A percentile compares a stretch with the other conserved stretches of the same genome.
Conservation (phyloP, 2,113 vertebrate genomes). For the Pogona vitticeps region DNA sequence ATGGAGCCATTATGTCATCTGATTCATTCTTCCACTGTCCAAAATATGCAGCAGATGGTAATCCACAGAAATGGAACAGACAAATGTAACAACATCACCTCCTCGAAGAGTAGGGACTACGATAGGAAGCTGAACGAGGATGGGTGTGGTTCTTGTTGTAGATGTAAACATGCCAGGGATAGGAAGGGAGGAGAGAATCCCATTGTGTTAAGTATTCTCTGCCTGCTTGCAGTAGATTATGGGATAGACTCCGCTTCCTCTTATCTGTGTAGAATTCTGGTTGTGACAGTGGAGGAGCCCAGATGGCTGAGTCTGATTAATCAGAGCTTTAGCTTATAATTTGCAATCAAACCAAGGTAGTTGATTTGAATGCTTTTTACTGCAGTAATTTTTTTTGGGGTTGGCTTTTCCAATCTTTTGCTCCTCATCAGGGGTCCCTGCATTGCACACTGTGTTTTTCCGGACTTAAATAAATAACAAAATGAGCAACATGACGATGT, state of each 20-base stretch:
- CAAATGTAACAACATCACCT: background rate
- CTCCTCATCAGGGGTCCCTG: background rate
- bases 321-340: slow-evolving; percentile 7
- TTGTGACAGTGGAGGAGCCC: background rate
- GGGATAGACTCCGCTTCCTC: background rate
- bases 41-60: background rate
- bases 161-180: background rate
- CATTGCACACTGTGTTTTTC: background rate
- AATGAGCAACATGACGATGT: background rate
- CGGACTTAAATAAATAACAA: background rate
- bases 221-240: background rate
- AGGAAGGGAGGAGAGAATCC: background rate
- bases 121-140: background rate
- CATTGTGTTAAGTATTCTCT: background rate
- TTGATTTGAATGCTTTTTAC: background rate
- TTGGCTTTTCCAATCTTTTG: background rate
- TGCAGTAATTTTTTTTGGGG: background rate
- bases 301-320: slow-evolving; percentile 1
- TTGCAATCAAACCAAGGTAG: background rate
- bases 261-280: background rate
- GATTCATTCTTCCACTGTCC: too few relatives aligned
- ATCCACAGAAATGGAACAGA: background rate
- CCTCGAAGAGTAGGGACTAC: background rate
- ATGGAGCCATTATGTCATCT: too few relatives aligned
- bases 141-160: background rate